Evolutionary conservation across 2,888 invertebrate species (phyloP), one percentile per base, ranked within the genome.

Genomic region (Hypomecis punctinalis): DNA sequence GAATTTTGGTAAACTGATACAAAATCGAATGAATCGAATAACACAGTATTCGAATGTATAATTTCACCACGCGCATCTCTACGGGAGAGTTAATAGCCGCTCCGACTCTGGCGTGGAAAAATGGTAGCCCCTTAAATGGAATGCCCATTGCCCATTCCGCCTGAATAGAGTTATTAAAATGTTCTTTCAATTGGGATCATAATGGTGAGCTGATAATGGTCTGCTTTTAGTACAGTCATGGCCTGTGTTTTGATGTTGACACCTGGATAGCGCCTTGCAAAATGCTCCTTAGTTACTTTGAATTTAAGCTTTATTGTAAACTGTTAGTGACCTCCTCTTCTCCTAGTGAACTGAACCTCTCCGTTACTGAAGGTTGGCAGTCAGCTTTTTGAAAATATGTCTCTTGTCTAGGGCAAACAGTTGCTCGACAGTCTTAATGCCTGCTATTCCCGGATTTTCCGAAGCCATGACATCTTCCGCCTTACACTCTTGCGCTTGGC

Each of bases 141-240:
- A 76, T 74, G 74, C 76, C 68, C 70, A 76, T 39, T 75, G 76
- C 76, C 73, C 69, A 54, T 55, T 43, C 45, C 13, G 55, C 71
- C 69, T 76, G 79, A 83, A 85, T 84, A 72, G 80, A 74, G 77
- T 78, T 82, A 85, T 87, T 86, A 84, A 83, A 84, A 84, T 84
- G 80, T 78, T 80, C 82, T 81, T 81, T 80, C 78, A 82, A 85
- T 79, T 79, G 82, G 76, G 75, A 79, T 82, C 80, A 79, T 80
- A 83, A 81, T 79, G 79, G 76, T 77, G 75, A 73, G 63, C 68
- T 67, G 69, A 71, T 78, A 73, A 73, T 72, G 66, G 72, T 63
- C 63, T 71, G 70, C 69, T 76, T 71, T 69, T 75, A 75, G 69
- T 69, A 35, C 8, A 48, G 63, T 54, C 54, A 56, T 33, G 39